Base-by-base conservation (phyloP, 2,797 vertebrate genomes). In the Channa striata region DNA sequence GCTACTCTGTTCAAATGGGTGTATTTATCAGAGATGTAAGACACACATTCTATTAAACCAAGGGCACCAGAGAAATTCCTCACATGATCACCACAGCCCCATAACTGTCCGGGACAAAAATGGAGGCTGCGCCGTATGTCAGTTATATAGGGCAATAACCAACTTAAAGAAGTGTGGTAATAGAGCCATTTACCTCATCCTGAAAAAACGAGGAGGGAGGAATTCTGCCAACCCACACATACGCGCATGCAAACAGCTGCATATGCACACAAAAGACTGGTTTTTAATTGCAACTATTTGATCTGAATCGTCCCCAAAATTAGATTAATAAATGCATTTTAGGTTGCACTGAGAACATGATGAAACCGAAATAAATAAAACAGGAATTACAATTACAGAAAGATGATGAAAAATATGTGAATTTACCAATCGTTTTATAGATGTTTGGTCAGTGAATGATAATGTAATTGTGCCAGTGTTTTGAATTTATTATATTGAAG, bases 1-100 rank as follows among this genome's bases (percentile, higher is more conserved):
- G 83, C 78, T 92, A 86, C 89, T 92, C 83, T 88, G 73, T 86
- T 83, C 72, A 89, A 91, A 91, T 89, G 85, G 90, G 87, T 84
- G 87, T 93, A 92, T 94, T 93, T 93, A 93, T 93, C 92, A 94
- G 89, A 83, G 86, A 89, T 87, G 88, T 90, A 80, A 92, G 93
- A 92, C 92, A 93, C 91, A 91, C 92, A 91, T 89, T 89, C 93
- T 93, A 94, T 94, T 94, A 95, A 93, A 93, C 92, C 94, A 95
- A 95, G 94, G 94, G 91, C 94, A 93, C 85, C 66, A 74, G 88
- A 92, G 90, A 92, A 89, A 95, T 94, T 89, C 90, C 89, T 93
- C 92, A 95, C 89, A 92, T 92, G 89, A 93, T 94, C 92, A 91
- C 92, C 77, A 60, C 83, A 84, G 91, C 84, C 91, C 92, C 92